Conservation (phyloP, 2,797 vertebrate genomes). For the Zonotrichia albicollis region DNA sequence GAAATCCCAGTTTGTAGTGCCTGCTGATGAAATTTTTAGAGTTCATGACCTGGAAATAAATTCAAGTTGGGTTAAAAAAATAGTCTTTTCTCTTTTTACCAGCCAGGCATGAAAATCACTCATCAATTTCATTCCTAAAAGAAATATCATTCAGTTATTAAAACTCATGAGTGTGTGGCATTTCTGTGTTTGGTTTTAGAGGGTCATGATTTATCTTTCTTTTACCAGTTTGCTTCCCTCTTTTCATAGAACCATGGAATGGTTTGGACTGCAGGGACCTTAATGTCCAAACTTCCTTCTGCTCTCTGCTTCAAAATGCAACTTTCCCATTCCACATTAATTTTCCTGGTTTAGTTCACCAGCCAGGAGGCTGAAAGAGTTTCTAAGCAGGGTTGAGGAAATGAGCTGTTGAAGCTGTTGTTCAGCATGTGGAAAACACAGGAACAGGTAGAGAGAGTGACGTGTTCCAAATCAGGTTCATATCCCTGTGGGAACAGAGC, state of each 20-base stretch:
- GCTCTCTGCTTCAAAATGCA: background rate
- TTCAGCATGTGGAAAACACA: background rate
- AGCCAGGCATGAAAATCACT: background rate
- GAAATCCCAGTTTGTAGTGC: background rate
- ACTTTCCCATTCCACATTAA: background rate
- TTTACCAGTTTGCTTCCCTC: background rate
- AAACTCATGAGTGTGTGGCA: fast-evolving
- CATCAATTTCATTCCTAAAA: background rate
- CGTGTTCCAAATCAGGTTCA: background rate
- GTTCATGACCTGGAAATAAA: background rate
- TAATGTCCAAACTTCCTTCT: background rate
- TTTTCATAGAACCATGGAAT: background rate
- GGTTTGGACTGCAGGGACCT: background rate
- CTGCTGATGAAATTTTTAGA: background rate
- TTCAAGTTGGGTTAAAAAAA: background rate
- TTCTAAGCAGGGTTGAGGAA: background rate
- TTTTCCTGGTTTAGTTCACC: background rate
- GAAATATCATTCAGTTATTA: background rate
- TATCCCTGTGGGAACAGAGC: background rate
- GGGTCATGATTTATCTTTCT: background rate
- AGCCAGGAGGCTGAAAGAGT: background rate
- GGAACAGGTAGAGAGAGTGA: background rate
- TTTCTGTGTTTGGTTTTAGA: background rate
- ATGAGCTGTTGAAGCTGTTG: background rate
- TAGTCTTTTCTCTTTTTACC: background rate